Evolutionary conservation across 2,797 vertebrate genomes (phyloP).

Genomic region (Trichosurus vulpecula): DNA sequence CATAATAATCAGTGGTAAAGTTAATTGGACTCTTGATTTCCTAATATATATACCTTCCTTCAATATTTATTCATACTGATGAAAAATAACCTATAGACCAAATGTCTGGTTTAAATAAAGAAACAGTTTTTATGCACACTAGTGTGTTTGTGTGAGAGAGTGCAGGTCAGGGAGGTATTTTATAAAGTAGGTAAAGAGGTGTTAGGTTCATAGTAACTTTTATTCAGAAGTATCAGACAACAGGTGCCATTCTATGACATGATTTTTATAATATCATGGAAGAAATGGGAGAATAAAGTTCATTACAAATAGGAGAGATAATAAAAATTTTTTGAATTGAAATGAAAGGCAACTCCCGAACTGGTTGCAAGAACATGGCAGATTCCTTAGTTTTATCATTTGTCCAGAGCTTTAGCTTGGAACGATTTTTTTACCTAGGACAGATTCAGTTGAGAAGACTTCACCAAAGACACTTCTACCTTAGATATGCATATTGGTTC

Average conservation of each 20-base stretch:
- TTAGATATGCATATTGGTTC: not conserved
- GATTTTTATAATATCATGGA: not conserved
- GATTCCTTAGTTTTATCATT: not conserved
- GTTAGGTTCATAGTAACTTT: not conserved
- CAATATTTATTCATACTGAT: not conserved
- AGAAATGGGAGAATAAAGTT: not conserved
- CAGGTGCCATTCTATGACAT: not conserved
- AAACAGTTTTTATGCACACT: not conserved
- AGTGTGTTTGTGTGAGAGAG: not conserved
- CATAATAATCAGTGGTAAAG: not conserved
- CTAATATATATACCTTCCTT: not conserved
- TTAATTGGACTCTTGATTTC: not conserved
- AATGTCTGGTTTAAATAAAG: not conserved
- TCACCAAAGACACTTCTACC: not conserved
- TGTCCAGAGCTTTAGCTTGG: not conserved
- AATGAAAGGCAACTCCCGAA: not conserved
- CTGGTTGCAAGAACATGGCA: not conserved
- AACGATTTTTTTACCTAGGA: not conserved
- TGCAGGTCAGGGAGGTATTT: not conserved
- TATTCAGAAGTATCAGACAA: not conserved
- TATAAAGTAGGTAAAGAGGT: not conserved
- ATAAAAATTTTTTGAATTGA: not conserved
- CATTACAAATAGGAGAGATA: not conserved
- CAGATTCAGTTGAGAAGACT: not conserved
- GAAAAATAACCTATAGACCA: not conserved